A percentile compares a stretch with the other conserved stretches of the same genome.
These are phyloP conservation scores for Fragum fragum DNA, from an alignment of 2,888 invertebrate genomes.

Conservation along the genomic window DNA sequence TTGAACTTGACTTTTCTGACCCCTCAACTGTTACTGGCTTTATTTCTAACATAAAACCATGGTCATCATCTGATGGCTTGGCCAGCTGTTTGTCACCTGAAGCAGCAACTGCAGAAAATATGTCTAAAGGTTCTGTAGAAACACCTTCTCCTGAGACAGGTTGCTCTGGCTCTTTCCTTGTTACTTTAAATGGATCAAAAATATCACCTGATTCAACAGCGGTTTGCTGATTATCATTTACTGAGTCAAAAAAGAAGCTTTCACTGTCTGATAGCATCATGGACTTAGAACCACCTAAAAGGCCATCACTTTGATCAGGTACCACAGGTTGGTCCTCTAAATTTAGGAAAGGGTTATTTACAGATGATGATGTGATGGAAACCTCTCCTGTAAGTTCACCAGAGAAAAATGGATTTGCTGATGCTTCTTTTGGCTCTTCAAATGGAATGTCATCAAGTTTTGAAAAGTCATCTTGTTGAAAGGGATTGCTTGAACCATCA, in stretches of 20 bases:
- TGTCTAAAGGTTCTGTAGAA: conserved; percentile 40
- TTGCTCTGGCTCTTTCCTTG: conserved; percentile 27
- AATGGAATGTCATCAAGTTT: conserved; percentile 71
- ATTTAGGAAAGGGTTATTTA: conserved; percentile 69
- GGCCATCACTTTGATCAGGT: neutral
- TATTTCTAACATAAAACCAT: conserved; percentile 76
- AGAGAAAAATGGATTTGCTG: conserved; percentile 63
- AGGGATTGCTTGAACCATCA: conserved; percentile 72
- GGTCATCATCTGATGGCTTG: conserved; percentile 67
- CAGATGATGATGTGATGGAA: conserved; percentile 31
- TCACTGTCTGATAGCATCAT: conserved; percentile 57
- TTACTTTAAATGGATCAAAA: conserved; percentile 76
- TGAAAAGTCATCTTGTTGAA: conserved; percentile 81
- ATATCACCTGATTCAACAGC: conserved; percentile 55
- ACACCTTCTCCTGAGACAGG: neutral
- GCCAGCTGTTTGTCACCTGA: conserved; percentile 63
- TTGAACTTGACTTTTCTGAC: conserved; percentile 47
- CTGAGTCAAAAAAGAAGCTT: conserved; percentile 61
- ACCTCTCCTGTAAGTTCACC: conserved; percentile 10
- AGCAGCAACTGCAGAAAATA: conserved; percentile 61
- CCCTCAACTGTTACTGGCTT: conserved; percentile 59
- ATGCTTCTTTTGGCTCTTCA: conserved; percentile 30
- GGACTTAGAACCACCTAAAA: conserved; percentile 21
- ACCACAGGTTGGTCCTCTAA: conserved; percentile 25
- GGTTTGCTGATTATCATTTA: conserved; percentile 38